phyloP scores from a whole-genome alignment of 2,888 invertebrate genomes.

The Blastobasis lacticolella region DNA sequence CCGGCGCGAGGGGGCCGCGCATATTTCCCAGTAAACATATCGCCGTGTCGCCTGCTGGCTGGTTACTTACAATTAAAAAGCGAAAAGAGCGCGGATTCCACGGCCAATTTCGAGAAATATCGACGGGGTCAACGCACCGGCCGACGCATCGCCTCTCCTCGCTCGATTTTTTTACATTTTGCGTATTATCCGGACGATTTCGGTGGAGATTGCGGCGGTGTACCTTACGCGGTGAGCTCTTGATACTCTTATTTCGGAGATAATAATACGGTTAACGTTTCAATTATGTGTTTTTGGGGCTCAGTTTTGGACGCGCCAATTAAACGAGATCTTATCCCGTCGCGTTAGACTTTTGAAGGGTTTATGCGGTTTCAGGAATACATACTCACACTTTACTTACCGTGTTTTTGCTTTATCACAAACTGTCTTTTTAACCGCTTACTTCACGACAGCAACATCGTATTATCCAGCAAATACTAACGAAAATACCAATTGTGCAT shows the following conservation, averaged over 20 bases:
- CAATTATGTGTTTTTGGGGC: neutral
- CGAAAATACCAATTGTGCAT: too few species aligned
- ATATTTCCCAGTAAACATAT: constrained; percentile 64
- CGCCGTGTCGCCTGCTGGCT: constrained; percentile 62
- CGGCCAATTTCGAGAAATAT: constrained; percentile 71
- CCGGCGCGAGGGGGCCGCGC: constrained; percentile 45
- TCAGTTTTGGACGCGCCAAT: neutral
- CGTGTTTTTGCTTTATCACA: too few species aligned
- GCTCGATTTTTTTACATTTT: constrained; percentile 52
- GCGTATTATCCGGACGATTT: constrained; percentile 46
- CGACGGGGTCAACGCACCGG: constrained; percentile 67
- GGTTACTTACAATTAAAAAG: constrained; percentile 71
- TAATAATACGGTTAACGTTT: neutral
- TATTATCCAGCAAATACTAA: too few species aligned
- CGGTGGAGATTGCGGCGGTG: constrained; percentile 35
- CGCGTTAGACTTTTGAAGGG: constrained; percentile 1
- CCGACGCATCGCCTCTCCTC: constrained; percentile 63
- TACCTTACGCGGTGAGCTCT: constrained; percentile 19
- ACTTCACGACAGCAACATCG: too few species aligned
- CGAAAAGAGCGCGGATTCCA: constrained; percentile 68
- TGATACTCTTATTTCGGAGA: neutral
- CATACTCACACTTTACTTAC: too few species aligned
- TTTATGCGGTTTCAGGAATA: too few species aligned
- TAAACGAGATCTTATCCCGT: neutral
- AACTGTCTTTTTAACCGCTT: too few species aligned